Conservation (phyloP, 2,888 invertebrate genomes). For the Acronicta psi region DNA sequence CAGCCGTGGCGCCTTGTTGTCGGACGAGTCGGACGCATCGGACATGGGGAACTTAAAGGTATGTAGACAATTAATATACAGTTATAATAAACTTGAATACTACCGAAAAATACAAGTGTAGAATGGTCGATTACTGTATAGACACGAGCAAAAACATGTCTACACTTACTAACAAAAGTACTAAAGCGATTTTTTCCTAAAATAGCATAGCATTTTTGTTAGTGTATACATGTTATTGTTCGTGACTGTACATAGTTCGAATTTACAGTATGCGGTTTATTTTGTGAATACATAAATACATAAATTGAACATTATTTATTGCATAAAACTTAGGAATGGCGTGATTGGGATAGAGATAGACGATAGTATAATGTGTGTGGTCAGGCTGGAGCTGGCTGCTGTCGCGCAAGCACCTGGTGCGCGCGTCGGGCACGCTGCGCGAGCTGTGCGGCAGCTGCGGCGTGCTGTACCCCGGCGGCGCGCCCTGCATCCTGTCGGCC, state of each 20-base stretch:
- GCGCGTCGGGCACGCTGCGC: slow-evolving; percentile 95
- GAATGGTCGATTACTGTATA: no score
- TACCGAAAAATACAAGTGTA: neutral
- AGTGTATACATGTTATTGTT: no score
- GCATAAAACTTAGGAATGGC: no score
- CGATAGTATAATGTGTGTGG: rapidly evolving
- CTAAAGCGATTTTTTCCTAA: no score
- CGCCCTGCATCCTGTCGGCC: slow-evolving; percentile 98
- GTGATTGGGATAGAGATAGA: no score
- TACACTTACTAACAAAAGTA: no score
- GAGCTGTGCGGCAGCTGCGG: slow-evolving; percentile 97
- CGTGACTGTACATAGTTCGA: no score
- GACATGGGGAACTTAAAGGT: slow-evolving; percentile 99
- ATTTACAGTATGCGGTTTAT: no score
- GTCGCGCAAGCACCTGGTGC: slow-evolving; percentile 96
- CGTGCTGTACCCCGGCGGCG: slow-evolving; percentile 93
- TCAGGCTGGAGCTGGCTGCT: slow-evolving; percentile 97
- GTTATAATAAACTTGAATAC: neutral
- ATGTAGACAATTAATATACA: slow-evolving; percentile 13
- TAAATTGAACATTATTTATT: no score
- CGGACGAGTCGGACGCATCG: slow-evolving; percentile 98
- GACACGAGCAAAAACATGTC: no score
- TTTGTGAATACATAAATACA: no score
- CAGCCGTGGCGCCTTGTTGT: slow-evolving; percentile 99
- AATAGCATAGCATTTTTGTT: no score